Percentiles rank a stretch among this genome's conserved stretches.
Conservation (phyloP, 2,797 vertebrate species). For the Rhinichthys osculus region DNA sequence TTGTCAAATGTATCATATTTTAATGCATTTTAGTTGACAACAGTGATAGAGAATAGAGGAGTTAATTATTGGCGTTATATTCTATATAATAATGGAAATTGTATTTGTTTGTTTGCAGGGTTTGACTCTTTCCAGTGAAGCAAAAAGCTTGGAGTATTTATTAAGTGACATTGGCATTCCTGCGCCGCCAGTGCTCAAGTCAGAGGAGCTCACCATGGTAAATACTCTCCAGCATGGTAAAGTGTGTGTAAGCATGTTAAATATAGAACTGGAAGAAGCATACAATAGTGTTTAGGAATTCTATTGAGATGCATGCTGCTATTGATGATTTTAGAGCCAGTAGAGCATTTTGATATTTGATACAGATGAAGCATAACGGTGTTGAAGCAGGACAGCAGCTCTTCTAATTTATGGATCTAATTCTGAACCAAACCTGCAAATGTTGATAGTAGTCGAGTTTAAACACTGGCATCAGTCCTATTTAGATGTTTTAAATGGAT, state of each 20-base stretch:
- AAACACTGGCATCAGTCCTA: background rate
- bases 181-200: slow-evolving; percentile 67
- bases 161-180: slow-evolving; percentile 65
- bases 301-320: background rate
- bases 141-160: slow-evolving; percentile 66
- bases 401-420: background rate
- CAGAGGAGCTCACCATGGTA: slow-evolving; percentile 68
- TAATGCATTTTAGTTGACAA: background rate
- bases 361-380: background rate
- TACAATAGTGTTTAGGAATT: too few relatives aligned
- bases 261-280: too few relatives aligned
- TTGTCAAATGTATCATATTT: background rate
- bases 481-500: background rate
- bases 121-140: slow-evolving; percentile 58
- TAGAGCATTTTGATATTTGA: background rate
- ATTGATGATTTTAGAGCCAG: background rate
- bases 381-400: background rate
- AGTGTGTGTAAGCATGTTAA: background rate
- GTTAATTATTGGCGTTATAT: background rate
- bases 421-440: background rate
- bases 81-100: background rate
- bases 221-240: slow-evolving; percentile 34
- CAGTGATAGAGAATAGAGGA: background rate
- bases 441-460: background rate
- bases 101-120: slow-evolving; percentile 58